These are phyloP conservation scores for Centropus bengalensis DNA, from an alignment of 2,113 vertebrate genomes.

Conservation along the genomic window DNA sequence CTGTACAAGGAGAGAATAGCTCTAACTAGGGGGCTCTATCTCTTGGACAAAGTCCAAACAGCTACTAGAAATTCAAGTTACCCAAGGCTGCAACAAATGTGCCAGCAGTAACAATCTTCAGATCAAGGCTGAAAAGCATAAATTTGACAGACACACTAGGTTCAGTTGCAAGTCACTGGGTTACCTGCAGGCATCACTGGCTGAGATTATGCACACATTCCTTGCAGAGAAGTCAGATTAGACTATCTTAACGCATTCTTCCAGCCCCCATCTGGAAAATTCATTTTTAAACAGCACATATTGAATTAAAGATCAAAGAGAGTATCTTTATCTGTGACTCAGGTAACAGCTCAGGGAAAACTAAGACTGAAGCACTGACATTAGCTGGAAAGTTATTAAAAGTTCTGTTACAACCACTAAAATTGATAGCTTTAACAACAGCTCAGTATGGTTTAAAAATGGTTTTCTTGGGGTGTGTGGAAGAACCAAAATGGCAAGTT, in stretches of 20 bases:
- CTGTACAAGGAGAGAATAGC: background rate
- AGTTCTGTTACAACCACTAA: background rate
- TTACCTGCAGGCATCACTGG: background rate
- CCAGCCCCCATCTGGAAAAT: background rate
- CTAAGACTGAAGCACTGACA: background rate
- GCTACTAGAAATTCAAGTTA: background rate
- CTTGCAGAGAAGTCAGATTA: background rate
- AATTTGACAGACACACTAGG: background rate
- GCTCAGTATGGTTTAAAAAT: background rate
- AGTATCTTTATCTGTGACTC: background rate
- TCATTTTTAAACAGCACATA: background rate
- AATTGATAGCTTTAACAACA: background rate
- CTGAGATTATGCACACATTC: background rate
- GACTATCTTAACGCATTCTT: background rate
- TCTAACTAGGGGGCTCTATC: conserved; percentile 3
- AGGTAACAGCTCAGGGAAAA: background rate
- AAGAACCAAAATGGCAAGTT: background rate
- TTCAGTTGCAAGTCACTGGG: background rate
- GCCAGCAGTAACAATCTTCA: background rate
- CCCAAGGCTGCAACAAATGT: background rate
- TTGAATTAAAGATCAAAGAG: background rate
- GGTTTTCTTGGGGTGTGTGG: rapidly evolving
- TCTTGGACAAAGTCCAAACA: conserved; percentile 6
- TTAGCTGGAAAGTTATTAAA: background rate
- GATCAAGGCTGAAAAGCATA: background rate